Evolutionary conservation across 1,140 invertebrate species (phyloP).

Genomic region (Metaphire vulgaris): DNA sequence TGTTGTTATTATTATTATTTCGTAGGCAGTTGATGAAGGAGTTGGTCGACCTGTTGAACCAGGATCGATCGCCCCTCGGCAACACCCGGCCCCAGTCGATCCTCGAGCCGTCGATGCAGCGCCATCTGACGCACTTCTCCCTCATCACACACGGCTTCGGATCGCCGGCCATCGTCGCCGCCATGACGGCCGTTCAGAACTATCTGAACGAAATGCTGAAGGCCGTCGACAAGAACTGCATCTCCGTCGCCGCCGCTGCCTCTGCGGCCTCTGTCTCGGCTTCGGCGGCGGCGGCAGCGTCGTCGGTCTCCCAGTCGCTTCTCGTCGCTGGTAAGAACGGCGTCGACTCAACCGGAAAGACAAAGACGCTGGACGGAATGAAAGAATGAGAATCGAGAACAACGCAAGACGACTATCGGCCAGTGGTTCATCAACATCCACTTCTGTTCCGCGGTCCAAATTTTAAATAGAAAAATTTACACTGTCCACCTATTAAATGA

Average conservation of each 20-base stretch:
- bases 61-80: slow-evolving; percentile 88
- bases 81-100: slow-evolving; percentile 89
- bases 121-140: slow-evolving; percentile 94
- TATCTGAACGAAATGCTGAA: slow-evolving; percentile 94
- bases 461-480: too few relatives aligned
- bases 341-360: neutral
- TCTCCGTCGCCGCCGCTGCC: too few relatives aligned
- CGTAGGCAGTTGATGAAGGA: slow-evolving; percentile 89
- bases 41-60: slow-evolving; percentile 91
- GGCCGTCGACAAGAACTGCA: slow-evolving; percentile 83
- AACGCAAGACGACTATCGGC: too few relatives aligned
- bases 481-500: too few relatives aligned
- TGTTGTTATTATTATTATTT: too few relatives aligned
- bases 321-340: neutral
- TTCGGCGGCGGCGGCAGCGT: neutral
- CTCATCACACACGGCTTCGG: slow-evolving; percentile 97
- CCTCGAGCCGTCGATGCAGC: slow-evolving; percentile 77
- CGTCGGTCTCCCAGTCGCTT: neutral
- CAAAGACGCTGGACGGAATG: neutral
- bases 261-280: too few relatives aligned
- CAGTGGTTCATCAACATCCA: too few relatives aligned
- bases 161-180: slow-evolving; percentile 89
- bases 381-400: too few relatives aligned
- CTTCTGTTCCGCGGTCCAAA: too few relatives aligned
- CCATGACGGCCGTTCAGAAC: slow-evolving; percentile 91